Evolutionary conservation across 2,888 invertebrate species (phyloP).

Genomic region (Drosophila monieri): DNA sequence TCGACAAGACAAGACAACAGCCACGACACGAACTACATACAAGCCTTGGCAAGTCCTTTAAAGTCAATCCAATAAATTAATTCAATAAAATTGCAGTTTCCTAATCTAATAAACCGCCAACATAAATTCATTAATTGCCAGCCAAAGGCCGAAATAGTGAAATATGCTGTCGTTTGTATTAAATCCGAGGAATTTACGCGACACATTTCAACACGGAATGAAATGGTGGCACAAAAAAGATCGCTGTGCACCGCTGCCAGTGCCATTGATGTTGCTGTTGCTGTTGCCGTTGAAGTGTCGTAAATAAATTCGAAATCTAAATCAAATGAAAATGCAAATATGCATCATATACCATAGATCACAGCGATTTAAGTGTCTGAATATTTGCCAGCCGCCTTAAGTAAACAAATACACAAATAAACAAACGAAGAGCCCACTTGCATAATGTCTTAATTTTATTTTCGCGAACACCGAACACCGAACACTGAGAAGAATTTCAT

Average conservation of each 20-base stretch:
- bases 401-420: slow-evolving; percentile 65
- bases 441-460: slow-evolving; percentile 59
- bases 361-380: slow-evolving; percentile 62
- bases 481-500: slow-evolving; percentile 41
- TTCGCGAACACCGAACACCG: slow-evolving; percentile 22
- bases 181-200: slow-evolving; percentile 36
- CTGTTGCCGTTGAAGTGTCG: slow-evolving; percentile 42
- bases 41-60: neutral
- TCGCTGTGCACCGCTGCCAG: slow-evolving; percentile 13
- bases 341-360: slow-evolving; percentile 50
- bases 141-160: slow-evolving; percentile 35
- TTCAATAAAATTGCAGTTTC: slow-evolving; percentile 23
- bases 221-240: slow-evolving; percentile 40
- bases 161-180: slow-evolving; percentile 11
- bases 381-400: slow-evolving; percentile 51
- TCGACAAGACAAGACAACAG: slow-evolving; percentile 3
- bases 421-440: slow-evolving; percentile 48
- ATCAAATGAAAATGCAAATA: slow-evolving; percentile 13
- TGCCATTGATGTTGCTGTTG: neutral
- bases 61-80: neutral
- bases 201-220: slow-evolving; percentile 26
- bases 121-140: slow-evolving; percentile 55
- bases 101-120: slow-evolving; percentile 46
- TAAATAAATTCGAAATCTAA: slow-evolving; percentile 36
- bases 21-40: neutral